Conservation (phyloP, 2,797 vertebrate species). For the Carapus acus region DNA sequence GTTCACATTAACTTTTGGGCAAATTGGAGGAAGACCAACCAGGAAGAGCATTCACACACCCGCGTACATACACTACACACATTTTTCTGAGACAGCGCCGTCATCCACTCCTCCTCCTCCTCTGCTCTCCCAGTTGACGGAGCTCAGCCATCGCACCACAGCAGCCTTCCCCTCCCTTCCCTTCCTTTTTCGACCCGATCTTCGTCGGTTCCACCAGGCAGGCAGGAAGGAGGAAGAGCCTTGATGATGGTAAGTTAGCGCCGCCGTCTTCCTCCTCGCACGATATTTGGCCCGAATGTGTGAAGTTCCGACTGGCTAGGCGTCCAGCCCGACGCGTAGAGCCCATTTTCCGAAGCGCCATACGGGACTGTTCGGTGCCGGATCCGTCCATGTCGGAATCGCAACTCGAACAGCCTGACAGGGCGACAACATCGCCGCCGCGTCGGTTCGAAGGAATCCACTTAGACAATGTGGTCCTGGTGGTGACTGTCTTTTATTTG, state of each 20-base stretch:
- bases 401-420: background rate
- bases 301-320: slow-evolving; percentile 57
- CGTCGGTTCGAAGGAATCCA: slow-evolving; percentile 38
- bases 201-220: slow-evolving; percentile 45
- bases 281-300: slow-evolving; percentile 41
- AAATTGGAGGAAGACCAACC: slow-evolving; percentile 61
- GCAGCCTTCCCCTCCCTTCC: slow-evolving; percentile 30
- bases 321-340: slow-evolving; percentile 52
- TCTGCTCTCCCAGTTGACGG: slow-evolving; percentile 62
- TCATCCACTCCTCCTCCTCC: slow-evolving; percentile 60
- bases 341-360: slow-evolving; percentile 55
- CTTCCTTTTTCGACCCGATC: slow-evolving; percentile 27
- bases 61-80: slow-evolving; percentile 3
- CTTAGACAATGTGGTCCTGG: slow-evolving; percentile 36
- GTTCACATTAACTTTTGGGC: slow-evolving; percentile 64
- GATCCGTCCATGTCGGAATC: slow-evolving; percentile 27
- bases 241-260: slow-evolving; percentile 58
- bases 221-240: slow-evolving; percentile 43
- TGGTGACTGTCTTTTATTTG: slow-evolving; percentile 52
- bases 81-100: slow-evolving; percentile 52
- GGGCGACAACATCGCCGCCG: slow-evolving; percentile 17
- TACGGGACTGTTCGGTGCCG: slow-evolving; percentile 46
- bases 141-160: slow-evolving; percentile 66
- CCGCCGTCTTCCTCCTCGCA: slow-evolving; percentile 7
- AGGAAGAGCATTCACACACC: slow-evolving; percentile 58